phyloP scores from a whole-genome alignment of 2,888 invertebrate species.

The Tachystola acroxantha region DNA sequence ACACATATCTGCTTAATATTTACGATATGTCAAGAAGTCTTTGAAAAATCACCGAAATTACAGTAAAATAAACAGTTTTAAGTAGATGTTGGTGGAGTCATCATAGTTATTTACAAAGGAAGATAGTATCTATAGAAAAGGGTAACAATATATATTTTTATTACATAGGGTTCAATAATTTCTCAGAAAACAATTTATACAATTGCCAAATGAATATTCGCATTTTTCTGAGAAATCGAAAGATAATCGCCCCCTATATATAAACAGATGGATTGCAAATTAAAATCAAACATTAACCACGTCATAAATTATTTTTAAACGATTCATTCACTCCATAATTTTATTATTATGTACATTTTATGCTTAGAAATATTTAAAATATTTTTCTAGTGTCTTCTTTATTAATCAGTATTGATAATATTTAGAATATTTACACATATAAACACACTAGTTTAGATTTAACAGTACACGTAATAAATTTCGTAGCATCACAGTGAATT shows the following conservation, averaged over 20 bases:
- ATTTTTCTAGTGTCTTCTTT: slow-evolving; percentile 26
- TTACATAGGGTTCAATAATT: no score
- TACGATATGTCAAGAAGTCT: slow-evolving; percentile 75
- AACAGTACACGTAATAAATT: slow-evolving; percentile 44
- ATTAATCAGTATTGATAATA: slow-evolving; percentile 18
- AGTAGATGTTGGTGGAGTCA: no score
- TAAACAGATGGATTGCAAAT: no score
- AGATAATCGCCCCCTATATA: no score
- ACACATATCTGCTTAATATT: slow-evolving; percentile 60
- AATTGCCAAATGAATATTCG: no score
- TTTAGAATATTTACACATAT: slow-evolving; percentile 20
- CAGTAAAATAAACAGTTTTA: slow-evolving; percentile 17
- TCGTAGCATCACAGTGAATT: slow-evolving; percentile 75
- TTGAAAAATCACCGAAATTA: slow-evolving; percentile 57
- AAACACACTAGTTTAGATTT: slow-evolving; percentile 25
- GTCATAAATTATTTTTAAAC: slow-evolving; percentile 8
- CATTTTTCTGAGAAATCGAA: no score
- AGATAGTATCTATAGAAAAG: no score
- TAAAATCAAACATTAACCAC: slow-evolving; percentile 1
- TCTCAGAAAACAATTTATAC: no score
- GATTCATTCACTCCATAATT: slow-evolving; percentile 5
- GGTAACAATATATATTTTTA: no score
- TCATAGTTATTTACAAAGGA: slow-evolving; percentile 7
- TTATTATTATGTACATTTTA: slow-evolving; percentile 27
- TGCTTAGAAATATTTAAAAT: slow-evolving; percentile 32